Conservation (phyloP, 2,797 vertebrate genomes). For the Taenioides sp. region DNA sequence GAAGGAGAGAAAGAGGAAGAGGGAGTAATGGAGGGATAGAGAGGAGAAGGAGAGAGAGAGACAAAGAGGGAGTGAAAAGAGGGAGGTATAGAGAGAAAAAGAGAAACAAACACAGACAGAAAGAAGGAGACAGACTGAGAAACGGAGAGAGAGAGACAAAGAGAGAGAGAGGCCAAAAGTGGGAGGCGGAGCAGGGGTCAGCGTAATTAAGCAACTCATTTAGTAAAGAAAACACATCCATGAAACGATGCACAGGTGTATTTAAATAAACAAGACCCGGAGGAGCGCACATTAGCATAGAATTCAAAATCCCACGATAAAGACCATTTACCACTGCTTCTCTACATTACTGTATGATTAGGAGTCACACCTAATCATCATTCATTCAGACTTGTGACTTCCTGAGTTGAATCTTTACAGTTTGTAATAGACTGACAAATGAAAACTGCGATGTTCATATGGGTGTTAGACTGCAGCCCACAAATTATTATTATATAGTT, state of each 20-base stretch:
- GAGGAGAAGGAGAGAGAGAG: conserved; percentile 23
- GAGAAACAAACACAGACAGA: no score
- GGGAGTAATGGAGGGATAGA: no score
- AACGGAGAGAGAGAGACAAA: conserved; percentile 15
- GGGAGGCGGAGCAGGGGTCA: conserved; percentile 49
- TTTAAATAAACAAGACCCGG: conserved; percentile 21
- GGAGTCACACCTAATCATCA: not conserved
- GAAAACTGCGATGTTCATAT: no score
- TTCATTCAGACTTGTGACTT: not conserved
- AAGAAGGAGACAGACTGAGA: not conserved
- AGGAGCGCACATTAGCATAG: conserved; percentile 38
- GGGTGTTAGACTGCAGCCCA: not conserved
- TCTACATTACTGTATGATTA: conserved; percentile 1
- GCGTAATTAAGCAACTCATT: conserved; percentile 58
- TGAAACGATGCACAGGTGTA: conserved; percentile 45
- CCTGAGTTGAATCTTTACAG: not conserved
- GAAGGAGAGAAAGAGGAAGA: no score
- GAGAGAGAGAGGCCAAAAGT: not conserved
- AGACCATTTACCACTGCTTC: conserved; percentile 1
- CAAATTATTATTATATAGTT: no score
- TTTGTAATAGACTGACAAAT: not conserved
- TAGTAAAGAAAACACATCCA: conserved; percentile 44
- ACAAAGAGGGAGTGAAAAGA: not conserved
- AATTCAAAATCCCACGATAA: conserved; percentile 1
- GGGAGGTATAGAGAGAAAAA: no score